Percentiles rank a stretch among this genome's conserved stretches.
phyloP scores from a whole-genome alignment of 1,140 invertebrate species.

The Gonioctena quinquepunctata region DNA sequence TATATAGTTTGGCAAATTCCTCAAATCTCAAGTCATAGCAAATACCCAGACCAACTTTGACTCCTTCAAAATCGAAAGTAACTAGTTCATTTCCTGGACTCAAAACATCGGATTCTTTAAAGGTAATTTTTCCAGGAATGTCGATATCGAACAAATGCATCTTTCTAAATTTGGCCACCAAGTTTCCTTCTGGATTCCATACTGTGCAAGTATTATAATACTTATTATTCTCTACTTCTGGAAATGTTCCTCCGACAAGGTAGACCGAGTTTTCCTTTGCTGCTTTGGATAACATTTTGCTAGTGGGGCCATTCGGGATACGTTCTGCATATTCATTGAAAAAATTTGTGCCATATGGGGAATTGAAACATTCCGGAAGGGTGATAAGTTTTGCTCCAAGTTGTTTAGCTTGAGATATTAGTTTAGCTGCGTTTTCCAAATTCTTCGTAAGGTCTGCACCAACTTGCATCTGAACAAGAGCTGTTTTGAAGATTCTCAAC shows the following conservation, averaged over 20 bases:
- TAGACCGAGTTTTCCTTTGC: slow-evolving; percentile 81
- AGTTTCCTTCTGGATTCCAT: slow-evolving; percentile 77
- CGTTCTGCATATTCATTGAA: slow-evolving; percentile 86
- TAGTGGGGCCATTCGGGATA: slow-evolving; percentile 78
- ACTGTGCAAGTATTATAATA: slow-evolving; percentile 92
- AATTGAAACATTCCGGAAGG: slow-evolving; percentile 93
- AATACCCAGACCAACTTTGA: slow-evolving; percentile 94
- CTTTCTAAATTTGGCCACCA: slow-evolving; percentile 79
- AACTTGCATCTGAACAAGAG: slow-evolving; percentile 79
- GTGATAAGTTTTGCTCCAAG: slow-evolving; percentile 78
- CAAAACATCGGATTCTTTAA: slow-evolving; percentile 88
- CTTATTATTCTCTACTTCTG: slow-evolving; percentile 72
- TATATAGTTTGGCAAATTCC: slow-evolving; percentile 84
- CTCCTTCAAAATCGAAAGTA: slow-evolving; percentile 72
- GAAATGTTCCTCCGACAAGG: slow-evolving; percentile 88
- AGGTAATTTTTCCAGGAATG: slow-evolving; percentile 89
- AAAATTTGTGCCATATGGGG: slow-evolving; percentile 88
- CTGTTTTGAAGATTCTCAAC: slow-evolving; percentile 50
- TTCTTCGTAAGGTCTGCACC: slow-evolving; percentile 76
- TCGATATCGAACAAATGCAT: slow-evolving; percentile 96
- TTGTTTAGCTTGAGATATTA: slow-evolving; percentile 75
- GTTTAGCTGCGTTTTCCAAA: slow-evolving; percentile 69
- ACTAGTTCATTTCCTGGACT: slow-evolving; percentile 76
- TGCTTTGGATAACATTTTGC: slow-evolving; percentile 68
- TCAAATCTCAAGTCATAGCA: slow-evolving; percentile 94